phyloP scores from a whole-genome alignment of 2,113 vertebrate species.

The Vulpes lagopus region DNA sequence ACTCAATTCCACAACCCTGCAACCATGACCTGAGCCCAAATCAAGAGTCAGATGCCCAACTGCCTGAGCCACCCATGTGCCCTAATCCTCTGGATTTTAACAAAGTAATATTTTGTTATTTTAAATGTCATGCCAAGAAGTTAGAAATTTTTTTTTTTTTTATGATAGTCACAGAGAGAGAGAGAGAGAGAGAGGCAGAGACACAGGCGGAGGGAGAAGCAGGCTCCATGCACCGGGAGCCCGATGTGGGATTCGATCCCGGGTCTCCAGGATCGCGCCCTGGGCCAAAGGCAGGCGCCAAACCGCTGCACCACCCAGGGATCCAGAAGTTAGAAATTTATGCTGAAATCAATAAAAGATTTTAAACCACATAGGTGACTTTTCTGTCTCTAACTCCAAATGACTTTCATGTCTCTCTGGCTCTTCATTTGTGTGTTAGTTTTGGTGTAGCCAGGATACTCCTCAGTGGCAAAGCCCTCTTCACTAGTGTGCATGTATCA shows the following conservation, averaged over 20 bases:
- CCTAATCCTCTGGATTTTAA: conserved; percentile 25
- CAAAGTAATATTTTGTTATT: conserved; percentile 16
- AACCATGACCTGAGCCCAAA: not conserved
- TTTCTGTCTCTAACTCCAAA: not conserved
- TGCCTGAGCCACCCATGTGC: not conserved
- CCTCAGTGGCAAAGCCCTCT: not conserved
- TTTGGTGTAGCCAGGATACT: not conserved
- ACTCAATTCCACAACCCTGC: not conserved
- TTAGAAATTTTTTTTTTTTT: not conserved
- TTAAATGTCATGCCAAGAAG: conserved; percentile 1
- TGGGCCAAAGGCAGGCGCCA: too few species aligned
- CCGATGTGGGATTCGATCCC: too few species aligned
- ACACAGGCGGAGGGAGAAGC: too few species aligned
- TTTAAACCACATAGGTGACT: not conserved
- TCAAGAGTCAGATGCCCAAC: not conserved
- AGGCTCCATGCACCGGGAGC: too few species aligned
- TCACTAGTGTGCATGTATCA: not conserved
- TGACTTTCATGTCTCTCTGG: not conserved
- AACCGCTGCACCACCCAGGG: too few species aligned
- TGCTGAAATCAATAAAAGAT: not conserved
- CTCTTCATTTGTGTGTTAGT: not conserved
- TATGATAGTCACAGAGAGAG: too few species aligned
- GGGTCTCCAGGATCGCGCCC: too few species aligned
- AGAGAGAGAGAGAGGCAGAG: too few species aligned
- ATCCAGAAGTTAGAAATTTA: not conserved